phyloP scores from a whole-genome alignment of 2,888 invertebrate genomes.

The Sceliomorpha sp. region DNA sequence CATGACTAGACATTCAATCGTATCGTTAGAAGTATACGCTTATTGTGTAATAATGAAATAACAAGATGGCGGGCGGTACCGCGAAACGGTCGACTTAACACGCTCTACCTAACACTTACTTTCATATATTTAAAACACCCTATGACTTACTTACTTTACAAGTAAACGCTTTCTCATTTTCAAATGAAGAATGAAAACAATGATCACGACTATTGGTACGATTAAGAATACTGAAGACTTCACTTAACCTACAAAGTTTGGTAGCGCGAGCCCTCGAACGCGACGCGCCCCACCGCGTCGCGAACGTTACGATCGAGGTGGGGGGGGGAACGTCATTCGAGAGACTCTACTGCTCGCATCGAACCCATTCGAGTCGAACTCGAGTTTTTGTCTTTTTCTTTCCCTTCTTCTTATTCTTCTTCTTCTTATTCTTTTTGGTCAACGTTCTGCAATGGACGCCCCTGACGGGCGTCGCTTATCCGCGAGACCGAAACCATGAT shows the following conservation, averaged over 20 bases:
- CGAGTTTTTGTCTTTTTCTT: too few relatives aligned
- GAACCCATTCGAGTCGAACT: background rate
- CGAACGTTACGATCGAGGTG: too few relatives aligned
- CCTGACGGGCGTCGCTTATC: too few relatives aligned
- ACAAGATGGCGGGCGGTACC: conserved; percentile 79
- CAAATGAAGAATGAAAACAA: conserved; percentile 56
- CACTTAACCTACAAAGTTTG: conserved; percentile 42
- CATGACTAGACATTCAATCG: conserved; percentile 80
- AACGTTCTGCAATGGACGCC: too few relatives aligned
- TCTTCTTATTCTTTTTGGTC: too few relatives aligned
- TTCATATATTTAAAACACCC: conserved; percentile 57
- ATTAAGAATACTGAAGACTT: conserved; percentile 74
- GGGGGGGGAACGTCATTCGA: conserved; percentile 12
- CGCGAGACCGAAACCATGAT: too few relatives aligned
- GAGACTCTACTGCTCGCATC: conserved; percentile 13
- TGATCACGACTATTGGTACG: conserved; percentile 70
- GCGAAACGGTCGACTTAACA: conserved; percentile 75
- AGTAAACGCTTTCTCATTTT: conserved; percentile 23
- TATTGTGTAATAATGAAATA: conserved; percentile 75
- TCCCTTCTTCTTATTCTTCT: too few relatives aligned
- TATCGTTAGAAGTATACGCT: conserved; percentile 65
- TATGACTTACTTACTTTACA: conserved; percentile 40
- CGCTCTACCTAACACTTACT: conserved; percentile 67
- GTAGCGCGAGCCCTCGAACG: conserved; percentile 19
- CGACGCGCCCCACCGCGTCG: conserved; percentile 11